phyloP scores from a whole-genome alignment of 2,797 vertebrate species.

The Oceanodroma leucorhoa region DNA sequence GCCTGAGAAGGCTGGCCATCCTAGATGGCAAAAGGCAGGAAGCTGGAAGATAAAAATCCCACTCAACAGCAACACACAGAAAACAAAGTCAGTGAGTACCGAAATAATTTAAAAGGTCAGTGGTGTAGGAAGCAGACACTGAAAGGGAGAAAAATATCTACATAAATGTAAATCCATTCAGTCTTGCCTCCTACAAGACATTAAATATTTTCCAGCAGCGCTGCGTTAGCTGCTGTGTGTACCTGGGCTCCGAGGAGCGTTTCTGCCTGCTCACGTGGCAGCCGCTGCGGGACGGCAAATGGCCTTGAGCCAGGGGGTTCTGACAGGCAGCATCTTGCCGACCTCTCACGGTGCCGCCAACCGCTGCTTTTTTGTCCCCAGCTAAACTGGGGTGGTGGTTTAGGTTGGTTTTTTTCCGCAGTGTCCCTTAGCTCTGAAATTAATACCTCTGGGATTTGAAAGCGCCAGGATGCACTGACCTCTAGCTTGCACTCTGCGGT shows the following conservation, averaged over 20 bases:
- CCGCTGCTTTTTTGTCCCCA: background rate
- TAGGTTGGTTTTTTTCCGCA: background rate
- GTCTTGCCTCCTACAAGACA: slow-evolving; percentile 23
- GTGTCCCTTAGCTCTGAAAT: background rate
- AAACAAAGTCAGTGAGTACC: background rate
- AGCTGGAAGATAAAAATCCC: background rate
- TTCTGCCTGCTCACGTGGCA: background rate
- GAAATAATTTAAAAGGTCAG: slow-evolving; percentile 14
- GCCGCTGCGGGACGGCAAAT: background rate
- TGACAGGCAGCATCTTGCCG: background rate
- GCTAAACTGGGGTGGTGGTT: background rate
- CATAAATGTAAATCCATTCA: slow-evolving; percentile 43
- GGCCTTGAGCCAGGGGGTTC: background rate
- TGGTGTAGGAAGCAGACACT: background rate
- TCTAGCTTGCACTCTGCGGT: background rate
- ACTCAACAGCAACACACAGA: background rate
- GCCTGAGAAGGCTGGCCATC: background rate
- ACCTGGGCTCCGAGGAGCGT: background rate
- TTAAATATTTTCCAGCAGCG: background rate
- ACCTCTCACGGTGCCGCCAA: background rate
- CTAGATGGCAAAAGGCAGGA: background rate
- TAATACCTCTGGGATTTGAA: background rate
- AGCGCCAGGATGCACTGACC: background rate
- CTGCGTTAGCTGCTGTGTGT: background rate
- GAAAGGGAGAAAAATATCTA: background rate